phyloP scores from a whole-genome alignment of 2,888 invertebrate species.

The Leptura quadrifasciata region DNA sequence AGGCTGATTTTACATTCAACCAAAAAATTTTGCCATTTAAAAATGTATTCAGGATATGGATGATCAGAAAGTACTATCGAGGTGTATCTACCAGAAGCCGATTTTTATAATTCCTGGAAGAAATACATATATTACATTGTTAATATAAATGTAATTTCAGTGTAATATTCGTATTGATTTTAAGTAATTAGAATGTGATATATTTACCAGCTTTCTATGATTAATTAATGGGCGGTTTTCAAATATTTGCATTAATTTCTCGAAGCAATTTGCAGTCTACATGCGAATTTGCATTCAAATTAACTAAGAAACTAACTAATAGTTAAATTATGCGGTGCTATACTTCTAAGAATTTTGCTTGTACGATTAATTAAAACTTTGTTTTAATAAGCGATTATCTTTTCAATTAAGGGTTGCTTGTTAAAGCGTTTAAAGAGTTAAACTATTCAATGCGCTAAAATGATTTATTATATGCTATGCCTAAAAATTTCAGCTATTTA shows the following conservation, averaged over 20 bases:
- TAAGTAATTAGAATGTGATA: constrained; percentile 14
- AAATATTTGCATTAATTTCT: constrained; percentile 35
- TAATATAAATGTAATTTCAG: not conserved
- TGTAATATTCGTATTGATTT: not conserved
- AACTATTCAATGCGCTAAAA: too few species aligned
- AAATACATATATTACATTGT: not conserved
- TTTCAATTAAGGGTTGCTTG: too few species aligned
- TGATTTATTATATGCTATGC: too few species aligned
- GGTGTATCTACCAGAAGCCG: too few species aligned
- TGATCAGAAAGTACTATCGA: too few species aligned
- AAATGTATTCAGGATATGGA: too few species aligned
- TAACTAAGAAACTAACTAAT: constrained; percentile 8
- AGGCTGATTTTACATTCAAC: too few species aligned
- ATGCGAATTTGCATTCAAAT: constrained; percentile 6
- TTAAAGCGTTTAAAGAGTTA: too few species aligned
- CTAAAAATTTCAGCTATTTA: too few species aligned
- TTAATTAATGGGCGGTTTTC: constrained; percentile 30
- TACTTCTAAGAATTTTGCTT: not conserved
- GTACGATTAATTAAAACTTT: not conserved
- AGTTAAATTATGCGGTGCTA: not conserved
- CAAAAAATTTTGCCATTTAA: too few species aligned
- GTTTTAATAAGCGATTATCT: not conserved
- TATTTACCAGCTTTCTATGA: constrained; percentile 13
- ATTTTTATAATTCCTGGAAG: too few species aligned
- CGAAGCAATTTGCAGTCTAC: constrained; percentile 15